Percentiles rank a stretch among this genome's conserved stretches.
These are phyloP conservation scores for Zapornia atra DNA, from an alignment of 2,113 vertebrate genomes.

Conservation along the genomic window DNA sequence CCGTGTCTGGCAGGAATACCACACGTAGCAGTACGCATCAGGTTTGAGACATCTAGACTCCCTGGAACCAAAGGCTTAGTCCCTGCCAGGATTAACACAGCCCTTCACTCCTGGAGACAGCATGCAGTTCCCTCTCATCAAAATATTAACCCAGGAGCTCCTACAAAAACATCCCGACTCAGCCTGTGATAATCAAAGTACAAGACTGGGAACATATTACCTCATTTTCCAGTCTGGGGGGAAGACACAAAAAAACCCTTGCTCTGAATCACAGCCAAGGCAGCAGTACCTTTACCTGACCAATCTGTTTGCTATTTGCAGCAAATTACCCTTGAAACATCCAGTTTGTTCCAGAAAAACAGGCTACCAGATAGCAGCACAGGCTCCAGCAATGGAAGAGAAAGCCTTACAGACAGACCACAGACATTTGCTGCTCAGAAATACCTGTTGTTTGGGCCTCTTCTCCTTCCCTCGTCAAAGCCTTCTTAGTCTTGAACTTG, in stretches of 20 bases:
- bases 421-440: background rate
- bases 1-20: background rate
- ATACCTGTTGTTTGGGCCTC: background rate
- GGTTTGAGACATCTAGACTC: constrained; percentile 27
- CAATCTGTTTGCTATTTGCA: background rate
- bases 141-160: constrained; percentile 1
- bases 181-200: background rate
- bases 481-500: background rate
- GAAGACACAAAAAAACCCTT: background rate
- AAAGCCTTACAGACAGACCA: background rate
- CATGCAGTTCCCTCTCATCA: background rate
- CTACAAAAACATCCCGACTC: background rate
- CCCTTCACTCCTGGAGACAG: background rate
- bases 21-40: background rate
- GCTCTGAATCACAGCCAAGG: background rate
- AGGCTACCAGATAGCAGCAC: background rate
- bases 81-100: background rate
- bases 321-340: background rate
- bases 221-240: constrained; percentile 4
- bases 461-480: background rate
- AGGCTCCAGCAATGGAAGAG: background rate
- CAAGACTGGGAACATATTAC: background rate
- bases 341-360: background rate
- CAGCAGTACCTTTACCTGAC: background rate
- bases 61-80: constrained; percentile 50